These are phyloP conservation scores for Protomyctophum bolini DNA, from an alignment of 2,113 vertebrate species.

Conservation along the genomic window DNA sequence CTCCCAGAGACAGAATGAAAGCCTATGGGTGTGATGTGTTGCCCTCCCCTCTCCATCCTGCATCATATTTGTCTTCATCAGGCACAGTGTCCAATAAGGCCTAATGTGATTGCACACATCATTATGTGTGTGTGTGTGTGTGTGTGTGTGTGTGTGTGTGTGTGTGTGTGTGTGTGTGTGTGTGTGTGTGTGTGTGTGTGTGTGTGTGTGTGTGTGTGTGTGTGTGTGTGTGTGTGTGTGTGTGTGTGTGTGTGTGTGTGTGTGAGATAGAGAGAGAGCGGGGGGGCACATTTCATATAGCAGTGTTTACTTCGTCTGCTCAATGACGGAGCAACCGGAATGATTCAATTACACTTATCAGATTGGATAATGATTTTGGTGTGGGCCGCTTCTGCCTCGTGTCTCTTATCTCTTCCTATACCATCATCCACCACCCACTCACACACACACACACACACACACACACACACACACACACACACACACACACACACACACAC, in stretches of 20 bases:
- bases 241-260: conserved; percentile 8
- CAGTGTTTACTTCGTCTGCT: conserved; percentile 72
- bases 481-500: background rate
- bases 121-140: conserved; percentile 47
- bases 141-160: too few relatives aligned
- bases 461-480: background rate
- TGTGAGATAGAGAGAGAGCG: background rate
- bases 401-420: conserved; percentile 65
- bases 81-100: conserved; percentile 73
- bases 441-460: background rate
- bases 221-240: conserved; percentile 4
- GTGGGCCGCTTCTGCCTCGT: conserved; percentile 51
- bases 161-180: background rate
- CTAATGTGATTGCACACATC: conserved; percentile 75
- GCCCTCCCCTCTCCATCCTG: conserved; percentile 31
- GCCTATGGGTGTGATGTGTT: conserved; percentile 35
- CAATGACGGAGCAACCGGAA: conserved; percentile 72
- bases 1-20: conserved; percentile 42
- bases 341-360: conserved; percentile 78
- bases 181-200: background rate
- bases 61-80: conserved; percentile 76
- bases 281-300: conserved; percentile 63
- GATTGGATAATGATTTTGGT: conserved; percentile 74
- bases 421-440: conserved; percentile 35
- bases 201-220: conserved; percentile 5